Evolutionary conservation across 2,888 invertebrate species (phyloP), one percentile per base, ranked within the genome.

Genomic region (Chrysolina oricalcia): DNA sequence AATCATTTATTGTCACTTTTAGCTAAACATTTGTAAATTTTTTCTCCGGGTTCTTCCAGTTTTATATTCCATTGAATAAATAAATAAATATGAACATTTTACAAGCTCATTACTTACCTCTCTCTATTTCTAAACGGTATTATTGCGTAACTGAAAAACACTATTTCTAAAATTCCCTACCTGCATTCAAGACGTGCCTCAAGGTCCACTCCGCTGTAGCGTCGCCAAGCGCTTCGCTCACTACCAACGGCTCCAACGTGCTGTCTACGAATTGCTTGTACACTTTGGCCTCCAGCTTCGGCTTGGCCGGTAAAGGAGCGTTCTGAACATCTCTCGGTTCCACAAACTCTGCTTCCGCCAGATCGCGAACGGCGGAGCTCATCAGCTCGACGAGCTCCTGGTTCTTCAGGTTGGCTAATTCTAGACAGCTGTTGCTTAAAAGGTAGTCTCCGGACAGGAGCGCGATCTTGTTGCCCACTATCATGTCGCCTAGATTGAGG

Each of bases 391-490:
- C 95, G 64, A 98, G 91, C 91, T 97, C 93, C 88, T 93, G 94
- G 85, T 94, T 94, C 82, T 93, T 91, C 74, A 97, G 91, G 80
- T 93, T 94, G 50, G 98, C 97, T 75, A 98, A 90, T 86, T 96
- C 97, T 0, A 94, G 93, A 86, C 96, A 96, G 70, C 97, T 97
- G 87, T 95, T 97, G 15, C 95, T 96, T 11, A 98, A 90, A 63
- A 98, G 90, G 85, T 97, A 98, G 89, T 98, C 98, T 8, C 89
- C 98, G 85, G 96, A 96, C 10, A 98, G 91, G 46, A 98, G 90
- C 0, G 98, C 97, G 84, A 98, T 97, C 90, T 98, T 98, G 89
- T 98, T 98, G 9, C 98, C 98, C 89, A 97, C 97, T 86, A 96
- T 94, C 94, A 98, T 95, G 86, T 97, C 96, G 64, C 93, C 92